These are phyloP conservation scores for Gephyroberyx darwinii DNA, from an alignment of 2,797 vertebrate species.

Conservation along the genomic window DNA sequence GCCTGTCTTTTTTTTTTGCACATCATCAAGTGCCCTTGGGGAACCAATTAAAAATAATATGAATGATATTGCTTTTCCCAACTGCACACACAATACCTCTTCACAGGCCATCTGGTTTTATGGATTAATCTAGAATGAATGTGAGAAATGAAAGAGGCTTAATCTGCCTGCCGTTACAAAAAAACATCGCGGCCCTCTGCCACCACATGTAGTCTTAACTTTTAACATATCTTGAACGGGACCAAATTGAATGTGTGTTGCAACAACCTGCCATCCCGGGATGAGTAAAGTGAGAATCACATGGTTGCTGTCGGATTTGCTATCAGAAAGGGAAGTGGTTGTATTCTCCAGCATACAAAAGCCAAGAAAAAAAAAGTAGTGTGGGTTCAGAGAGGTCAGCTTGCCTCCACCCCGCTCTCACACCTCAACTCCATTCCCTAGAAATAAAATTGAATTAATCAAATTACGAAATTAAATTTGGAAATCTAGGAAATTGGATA, in stretches of 20 bases:
- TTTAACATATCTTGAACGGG: conserved; percentile 25
- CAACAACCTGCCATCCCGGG: not conserved
- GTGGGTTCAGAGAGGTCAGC: conserved; percentile 34
- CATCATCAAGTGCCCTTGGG: conserved; percentile 73
- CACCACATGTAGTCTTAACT: conserved; percentile 32
- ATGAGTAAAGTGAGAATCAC: conserved; percentile 20
- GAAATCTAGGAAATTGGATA: conserved; percentile 72
- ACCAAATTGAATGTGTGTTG: conserved; percentile 11
- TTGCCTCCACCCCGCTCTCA: not conserved
- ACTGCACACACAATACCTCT: conserved; percentile 68
- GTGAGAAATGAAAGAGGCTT: conserved; percentile 72
- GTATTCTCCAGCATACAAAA: not conserved
- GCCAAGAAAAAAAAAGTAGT: not conserved
- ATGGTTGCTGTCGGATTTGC: not conserved
- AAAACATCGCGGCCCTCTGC: conserved; percentile 41
- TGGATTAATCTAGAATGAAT: conserved; percentile 74
- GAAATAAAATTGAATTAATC: conserved; percentile 65
- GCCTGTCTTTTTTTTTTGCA: conserved; percentile 63
- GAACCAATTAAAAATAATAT: conserved; percentile 82
- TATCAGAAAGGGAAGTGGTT: not conserved
- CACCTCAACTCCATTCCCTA: conserved; percentile 32
- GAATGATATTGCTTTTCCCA: conserved; percentile 76
- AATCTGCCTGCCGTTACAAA: conserved; percentile 71
- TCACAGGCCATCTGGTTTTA: conserved; percentile 77
- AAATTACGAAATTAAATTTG: conserved; percentile 73